Conservation (phyloP, 2,113 vertebrate species). For the Dunckerocampus dactyliophorus region DNA sequence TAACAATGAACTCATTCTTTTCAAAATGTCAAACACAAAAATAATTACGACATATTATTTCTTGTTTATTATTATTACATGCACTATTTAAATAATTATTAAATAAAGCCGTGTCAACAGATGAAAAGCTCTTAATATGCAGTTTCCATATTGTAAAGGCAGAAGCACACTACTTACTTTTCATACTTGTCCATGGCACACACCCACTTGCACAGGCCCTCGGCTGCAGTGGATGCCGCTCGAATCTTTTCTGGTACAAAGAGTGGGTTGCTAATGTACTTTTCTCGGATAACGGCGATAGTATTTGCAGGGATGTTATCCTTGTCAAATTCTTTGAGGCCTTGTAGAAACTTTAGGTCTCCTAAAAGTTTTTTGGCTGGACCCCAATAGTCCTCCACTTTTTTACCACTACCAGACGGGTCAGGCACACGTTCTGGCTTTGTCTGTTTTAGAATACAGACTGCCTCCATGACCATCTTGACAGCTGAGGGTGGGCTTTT, state of each 20-base stretch:
- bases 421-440: slow-evolving; percentile 86
- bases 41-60: too few species aligned
- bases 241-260: slow-evolving; percentile 89
- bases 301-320: slow-evolving; percentile 81
- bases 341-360: slow-evolving; percentile 87
- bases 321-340: slow-evolving; percentile 87
- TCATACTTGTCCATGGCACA: slow-evolving; percentile 87
- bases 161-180: slow-evolving; percentile 62
- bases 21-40: too few species aligned
- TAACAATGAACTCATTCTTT: too few species aligned
- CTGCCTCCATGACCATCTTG: slow-evolving; percentile 90
- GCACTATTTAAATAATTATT: too few species aligned
- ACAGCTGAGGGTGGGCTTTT: slow-evolving; percentile 86
- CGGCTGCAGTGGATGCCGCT: slow-evolving; percentile 85
- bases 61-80: too few species aligned
- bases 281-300: slow-evolving; percentile 81
- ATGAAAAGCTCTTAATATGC: slow-evolving; percentile 5
- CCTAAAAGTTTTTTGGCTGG: slow-evolving; percentile 87
- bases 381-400: slow-evolving; percentile 89
- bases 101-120: background rate
- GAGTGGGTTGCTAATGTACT: slow-evolving; percentile 87
- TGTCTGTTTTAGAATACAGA: slow-evolving; percentile 89
- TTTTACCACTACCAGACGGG: slow-evolving; percentile 81
- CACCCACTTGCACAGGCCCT: slow-evolving; percentile 88
- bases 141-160: too few species aligned